phyloP scores from a whole-genome alignment of 2,797 vertebrate genomes.

The Eidolon dupreanum region DNA sequence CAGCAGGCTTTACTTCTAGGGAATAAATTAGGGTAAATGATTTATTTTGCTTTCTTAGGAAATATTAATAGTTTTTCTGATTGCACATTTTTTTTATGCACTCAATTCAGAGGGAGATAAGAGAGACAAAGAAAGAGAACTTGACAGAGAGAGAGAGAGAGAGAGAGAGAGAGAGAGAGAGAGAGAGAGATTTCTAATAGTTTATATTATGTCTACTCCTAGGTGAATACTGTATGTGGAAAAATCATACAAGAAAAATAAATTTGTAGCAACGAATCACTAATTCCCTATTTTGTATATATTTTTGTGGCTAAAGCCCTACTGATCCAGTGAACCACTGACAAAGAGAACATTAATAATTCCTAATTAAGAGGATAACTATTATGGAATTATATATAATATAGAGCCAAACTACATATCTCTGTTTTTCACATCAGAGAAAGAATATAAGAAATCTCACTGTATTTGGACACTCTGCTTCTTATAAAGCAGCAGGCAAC shows the following conservation, averaged over 20 bases:
- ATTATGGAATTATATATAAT: background rate
- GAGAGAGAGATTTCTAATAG: background rate
- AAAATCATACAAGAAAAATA: background rate
- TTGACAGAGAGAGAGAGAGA: background rate
- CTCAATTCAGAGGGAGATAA: background rate
- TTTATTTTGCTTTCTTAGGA: constrained; percentile 39
- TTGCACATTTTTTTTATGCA: background rate
- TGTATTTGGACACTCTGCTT: background rate
- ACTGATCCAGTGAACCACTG: background rate
- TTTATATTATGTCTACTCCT: background rate
- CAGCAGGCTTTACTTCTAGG: background rate
- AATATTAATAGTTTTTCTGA: constrained; percentile 46
- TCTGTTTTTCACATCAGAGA: background rate
- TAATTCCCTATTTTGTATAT: background rate
- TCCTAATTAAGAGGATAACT: background rate
- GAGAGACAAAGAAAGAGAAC: background rate
- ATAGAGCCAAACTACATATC: background rate
- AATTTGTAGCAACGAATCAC: background rate
- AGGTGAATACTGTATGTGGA: background rate
- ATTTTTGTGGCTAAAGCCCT: background rate
- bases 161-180: background rate
- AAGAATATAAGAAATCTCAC: background rate
- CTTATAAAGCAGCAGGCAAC: background rate
- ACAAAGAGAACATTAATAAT: background rate
- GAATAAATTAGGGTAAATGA: background rate